Evolutionary conservation across 2,888 invertebrate genomes (phyloP), one percentile per base, ranked within the genome.

Genomic region (Acleris emargana): DNA sequence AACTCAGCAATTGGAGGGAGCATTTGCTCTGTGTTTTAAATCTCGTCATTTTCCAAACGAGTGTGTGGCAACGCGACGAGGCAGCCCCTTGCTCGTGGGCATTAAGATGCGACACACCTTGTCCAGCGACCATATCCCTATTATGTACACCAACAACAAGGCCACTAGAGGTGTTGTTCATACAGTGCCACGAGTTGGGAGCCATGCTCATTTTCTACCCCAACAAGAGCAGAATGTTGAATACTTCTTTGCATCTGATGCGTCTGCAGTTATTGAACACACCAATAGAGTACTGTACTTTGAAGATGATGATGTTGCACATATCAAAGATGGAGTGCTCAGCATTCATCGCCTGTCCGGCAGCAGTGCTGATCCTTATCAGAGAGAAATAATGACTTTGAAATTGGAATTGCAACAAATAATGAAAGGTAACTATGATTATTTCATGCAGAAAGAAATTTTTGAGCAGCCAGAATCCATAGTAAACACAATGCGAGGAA

Each of bases 371-470:
- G 97, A 97, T 84, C 95, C 97, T 7, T 96, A 97, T 81, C 95
- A 96, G 51, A 95, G 99, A 73, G 99, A 99, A 91, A 99, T 99
- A 63, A 97, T 97, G 61, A 99, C 98, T 0, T 92, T 99, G 13
- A 99, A 99, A 88, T 96, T 99, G 95, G 98, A 99, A 91, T 95
- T 99, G 70, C 99, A 99, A 83, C 97, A 99, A 89, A 99, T 99
- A 76, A 99, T 99, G 99, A 99, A 99, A 91, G 99, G 99, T 67
- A 99, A 97, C 87, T 99, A 97, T 93, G 97, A 97, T 76, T 98
- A 98, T 72, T 99, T 99, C 90, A 99, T 99, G 99, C 99, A 99
- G 88, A 99, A 99, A 89, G 99, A 99, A 94, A 99, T 99, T 83
- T 99, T 99, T 91, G 99, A 99, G 86, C 99, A 99, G 85, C 99